These are phyloP conservation scores for Agrochola circellaris DNA, from an alignment of 2,888 invertebrate species.

Conservation along the genomic window DNA sequence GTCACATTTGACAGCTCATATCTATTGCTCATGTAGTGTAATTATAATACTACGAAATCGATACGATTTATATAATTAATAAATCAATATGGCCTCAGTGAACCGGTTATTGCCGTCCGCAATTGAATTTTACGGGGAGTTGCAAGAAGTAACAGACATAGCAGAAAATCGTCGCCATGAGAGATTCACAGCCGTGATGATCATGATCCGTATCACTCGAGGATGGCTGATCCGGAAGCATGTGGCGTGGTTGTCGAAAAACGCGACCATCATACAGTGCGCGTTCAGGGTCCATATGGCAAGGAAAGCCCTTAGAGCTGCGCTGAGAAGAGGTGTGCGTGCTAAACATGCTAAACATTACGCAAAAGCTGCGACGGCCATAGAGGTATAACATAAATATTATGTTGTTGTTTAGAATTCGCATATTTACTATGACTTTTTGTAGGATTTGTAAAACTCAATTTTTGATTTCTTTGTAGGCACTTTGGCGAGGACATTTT, in stretches of 20 bases:
- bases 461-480: slow-evolving; percentile 63
- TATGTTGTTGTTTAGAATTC: not conserved
- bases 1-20: slow-evolving; percentile 37
- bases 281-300: slow-evolving; percentile 82
- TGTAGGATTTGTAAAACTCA: not conserved
- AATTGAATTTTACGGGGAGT: slow-evolving; percentile 76
- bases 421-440: not conserved
- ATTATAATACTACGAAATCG: not conserved
- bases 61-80: slow-evolving; percentile 12
- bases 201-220: slow-evolving; percentile 80
- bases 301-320: slow-evolving; percentile 77
- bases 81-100: slow-evolving; percentile 80
- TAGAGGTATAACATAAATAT: slow-evolving; percentile 80
- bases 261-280: slow-evolving; percentile 84
- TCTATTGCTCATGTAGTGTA: slow-evolving; percentile 8
- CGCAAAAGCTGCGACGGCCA: slow-evolving; percentile 77
- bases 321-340: slow-evolving; percentile 80
- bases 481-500: slow-evolving; percentile 84
- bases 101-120: slow-evolving; percentile 73
- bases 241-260: slow-evolving; percentile 80
- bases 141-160: slow-evolving; percentile 77
- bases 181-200: slow-evolving; percentile 79
- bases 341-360: slow-evolving; percentile 82
- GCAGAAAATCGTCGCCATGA: slow-evolving; percentile 77
- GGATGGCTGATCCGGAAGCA: slow-evolving; percentile 84